Evolutionary conservation across 2,113 vertebrate genomes (phyloP).

Genomic region (Vombatus ursinus): DNA sequence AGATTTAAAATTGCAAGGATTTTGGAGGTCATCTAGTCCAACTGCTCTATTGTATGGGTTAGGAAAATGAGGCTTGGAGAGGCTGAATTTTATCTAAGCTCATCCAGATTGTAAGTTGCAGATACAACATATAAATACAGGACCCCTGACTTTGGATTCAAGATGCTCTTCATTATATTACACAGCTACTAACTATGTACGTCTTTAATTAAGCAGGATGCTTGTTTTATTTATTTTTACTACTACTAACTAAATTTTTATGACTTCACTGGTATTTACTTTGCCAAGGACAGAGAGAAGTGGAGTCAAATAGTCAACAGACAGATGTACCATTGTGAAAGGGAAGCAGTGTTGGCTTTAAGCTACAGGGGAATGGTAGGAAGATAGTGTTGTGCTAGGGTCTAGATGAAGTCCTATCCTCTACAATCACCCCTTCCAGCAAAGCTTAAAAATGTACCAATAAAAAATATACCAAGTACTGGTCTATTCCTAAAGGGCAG

Average conservation of each 20-base stretch:
- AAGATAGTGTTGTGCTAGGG: neutral
- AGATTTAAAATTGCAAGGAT: neutral
- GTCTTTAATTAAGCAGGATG: neutral
- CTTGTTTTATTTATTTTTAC: too few species aligned
- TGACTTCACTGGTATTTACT: neutral
- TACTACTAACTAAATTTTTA: neutral
- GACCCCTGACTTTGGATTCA: neutral
- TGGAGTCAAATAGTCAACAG: neutral
- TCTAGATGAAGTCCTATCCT: neutral
- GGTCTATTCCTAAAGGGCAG: neutral
- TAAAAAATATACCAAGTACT: too few species aligned
- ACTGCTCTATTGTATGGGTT: neutral
- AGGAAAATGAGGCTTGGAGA: neutral
- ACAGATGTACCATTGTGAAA: neutral
- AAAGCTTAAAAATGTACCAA: neutral
- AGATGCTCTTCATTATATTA: neutral
- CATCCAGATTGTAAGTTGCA: neutral
- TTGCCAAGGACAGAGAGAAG: neutral
- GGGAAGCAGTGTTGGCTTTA: neutral
- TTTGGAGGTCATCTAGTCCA: neutral
- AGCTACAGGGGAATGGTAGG: neutral
- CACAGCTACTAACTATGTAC: neutral
- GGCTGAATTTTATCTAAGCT: neutral
- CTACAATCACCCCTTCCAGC: neutral
- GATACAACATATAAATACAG: neutral